A percentile compares a stretch with the other conserved stretches of the same genome.
phyloP scores from a whole-genome alignment of 2,113 vertebrate species.

The Callocephalon fimbriatum region DNA sequence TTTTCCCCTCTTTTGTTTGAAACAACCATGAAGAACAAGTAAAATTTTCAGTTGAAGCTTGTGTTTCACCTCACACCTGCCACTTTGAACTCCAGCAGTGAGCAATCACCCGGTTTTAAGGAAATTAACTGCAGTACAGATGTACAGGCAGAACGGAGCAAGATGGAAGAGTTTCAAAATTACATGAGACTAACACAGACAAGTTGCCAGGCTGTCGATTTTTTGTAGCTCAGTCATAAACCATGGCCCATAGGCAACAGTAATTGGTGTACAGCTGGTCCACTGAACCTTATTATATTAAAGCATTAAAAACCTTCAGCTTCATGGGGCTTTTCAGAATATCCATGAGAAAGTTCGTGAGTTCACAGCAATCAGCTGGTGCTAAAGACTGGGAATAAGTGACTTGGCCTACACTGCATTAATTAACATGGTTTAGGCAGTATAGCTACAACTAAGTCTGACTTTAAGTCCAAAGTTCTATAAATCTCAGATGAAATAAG shows the following conservation, averaged over 20 bases:
- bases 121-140: slow-evolving; percentile 18
- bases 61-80: neutral
- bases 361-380: slow-evolving; percentile 5
- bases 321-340: slow-evolving; percentile 21
- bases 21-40: neutral
- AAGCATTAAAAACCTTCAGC: slow-evolving; percentile 41
- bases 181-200: slow-evolving; percentile 30
- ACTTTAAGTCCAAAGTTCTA: neutral
- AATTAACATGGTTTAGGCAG: neutral
- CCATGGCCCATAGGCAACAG: slow-evolving; percentile 33
- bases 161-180: slow-evolving; percentile 39
- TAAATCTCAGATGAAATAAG: neutral
- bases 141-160: neutral
- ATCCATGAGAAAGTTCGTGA: neutral
- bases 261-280: slow-evolving; percentile 62
- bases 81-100: neutral
- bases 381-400: neutral
- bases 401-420: neutral
- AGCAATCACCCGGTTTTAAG: slow-evolving; percentile 2
- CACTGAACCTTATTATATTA: slow-evolving; percentile 43
- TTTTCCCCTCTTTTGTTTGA: neutral
- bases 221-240: slow-evolving; percentile 55
- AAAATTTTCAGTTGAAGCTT: neutral
- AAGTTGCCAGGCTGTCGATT: slow-evolving; percentile 38
- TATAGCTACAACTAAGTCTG: neutral